Evolutionary conservation across 2,113 vertebrate genomes (phyloP).

Genomic region (Megalops atlanticus): DNA sequence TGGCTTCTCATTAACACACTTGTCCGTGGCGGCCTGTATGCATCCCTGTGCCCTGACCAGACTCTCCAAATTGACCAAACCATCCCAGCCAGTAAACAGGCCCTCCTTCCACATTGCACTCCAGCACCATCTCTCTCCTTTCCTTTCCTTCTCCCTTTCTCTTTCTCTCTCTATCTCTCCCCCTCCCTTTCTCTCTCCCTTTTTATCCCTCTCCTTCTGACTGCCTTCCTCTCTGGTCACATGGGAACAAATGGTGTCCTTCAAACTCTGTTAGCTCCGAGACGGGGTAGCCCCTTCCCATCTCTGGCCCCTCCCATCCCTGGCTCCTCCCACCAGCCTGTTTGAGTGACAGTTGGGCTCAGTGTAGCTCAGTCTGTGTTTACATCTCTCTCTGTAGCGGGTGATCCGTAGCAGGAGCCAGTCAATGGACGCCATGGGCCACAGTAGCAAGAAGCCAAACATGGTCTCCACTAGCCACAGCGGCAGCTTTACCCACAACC

Average conservation of each 20-base stretch:
- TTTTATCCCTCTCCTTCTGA: slow-evolving; percentile 5
- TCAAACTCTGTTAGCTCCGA: not conserved
- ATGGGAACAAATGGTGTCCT: not conserved
- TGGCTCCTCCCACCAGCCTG: not conserved
- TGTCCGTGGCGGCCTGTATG: slow-evolving; percentile 19
- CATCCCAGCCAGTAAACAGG: not conserved
- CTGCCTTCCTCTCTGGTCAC: not conserved
- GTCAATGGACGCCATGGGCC: slow-evolving; percentile 91
- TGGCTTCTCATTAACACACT: not conserved
- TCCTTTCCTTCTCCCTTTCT: not conserved
- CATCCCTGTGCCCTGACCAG: not conserved
- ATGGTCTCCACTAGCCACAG: slow-evolving; percentile 90
- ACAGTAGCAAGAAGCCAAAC: slow-evolving; percentile 84
- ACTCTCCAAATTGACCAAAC: not conserved
- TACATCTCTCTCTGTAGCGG: slow-evolving; percentile 76
- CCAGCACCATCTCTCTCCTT: slow-evolving; percentile 1
- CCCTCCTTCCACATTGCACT: not conserved
- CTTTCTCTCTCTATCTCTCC: not conserved
- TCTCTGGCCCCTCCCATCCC: not conserved
- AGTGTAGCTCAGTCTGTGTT: slow-evolving; percentile 60
- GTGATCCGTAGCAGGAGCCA: slow-evolving; percentile 94
- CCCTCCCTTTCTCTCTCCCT: not conserved
- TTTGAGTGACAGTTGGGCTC: not conserved
- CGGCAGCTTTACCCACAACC: slow-evolving; percentile 85
- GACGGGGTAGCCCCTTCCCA: not conserved